Percentiles rank a stretch among this genome's conserved stretches.
phyloP scores from a whole-genome alignment of 2,888 invertebrate species.

The Thysanoteuthis rhombus region DNA sequence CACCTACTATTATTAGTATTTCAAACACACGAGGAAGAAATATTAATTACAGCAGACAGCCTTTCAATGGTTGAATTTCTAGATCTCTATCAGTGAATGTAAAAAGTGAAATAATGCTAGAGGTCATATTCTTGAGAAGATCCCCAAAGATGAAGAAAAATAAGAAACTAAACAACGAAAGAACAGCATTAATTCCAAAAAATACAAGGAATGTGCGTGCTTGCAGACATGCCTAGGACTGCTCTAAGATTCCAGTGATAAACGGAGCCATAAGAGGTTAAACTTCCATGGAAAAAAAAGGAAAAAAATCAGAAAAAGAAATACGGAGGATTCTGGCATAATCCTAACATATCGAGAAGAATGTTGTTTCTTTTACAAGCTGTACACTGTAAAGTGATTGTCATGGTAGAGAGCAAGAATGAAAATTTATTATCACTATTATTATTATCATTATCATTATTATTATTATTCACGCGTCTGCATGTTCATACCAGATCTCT shows the following conservation, averaged over 20 bases:
- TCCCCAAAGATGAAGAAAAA: not conserved
- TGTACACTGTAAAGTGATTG: not conserved
- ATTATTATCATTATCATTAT: too few relatives aligned
- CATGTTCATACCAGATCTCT: too few relatives aligned
- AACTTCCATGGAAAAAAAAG: not conserved
- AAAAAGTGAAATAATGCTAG: not conserved
- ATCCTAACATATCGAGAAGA: not conserved
- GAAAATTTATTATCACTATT: not conserved
- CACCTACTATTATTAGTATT: not conserved
- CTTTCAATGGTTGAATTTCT: not conserved
- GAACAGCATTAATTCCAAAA: not conserved
- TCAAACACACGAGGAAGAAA: not conserved
- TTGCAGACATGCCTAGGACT: not conserved
- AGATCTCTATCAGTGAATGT: not conserved
- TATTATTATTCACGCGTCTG: too few relatives aligned
- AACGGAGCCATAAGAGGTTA: not conserved
- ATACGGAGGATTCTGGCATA: not conserved
- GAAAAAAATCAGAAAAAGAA: too few relatives aligned
- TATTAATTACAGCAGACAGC: not conserved
- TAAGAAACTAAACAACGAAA: not conserved
- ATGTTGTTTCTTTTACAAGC: not conserved
- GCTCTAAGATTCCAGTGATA: not conserved
- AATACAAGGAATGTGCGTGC: not conserved
- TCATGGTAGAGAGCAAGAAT: not conserved
- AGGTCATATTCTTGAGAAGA: conserved; percentile 17